A percentile compares a stretch with the other conserved stretches of the same genome.
These are phyloP conservation scores for Drosophila diplacantha DNA, from an alignment of 2,888 invertebrate species.

Conservation along the genomic window DNA sequence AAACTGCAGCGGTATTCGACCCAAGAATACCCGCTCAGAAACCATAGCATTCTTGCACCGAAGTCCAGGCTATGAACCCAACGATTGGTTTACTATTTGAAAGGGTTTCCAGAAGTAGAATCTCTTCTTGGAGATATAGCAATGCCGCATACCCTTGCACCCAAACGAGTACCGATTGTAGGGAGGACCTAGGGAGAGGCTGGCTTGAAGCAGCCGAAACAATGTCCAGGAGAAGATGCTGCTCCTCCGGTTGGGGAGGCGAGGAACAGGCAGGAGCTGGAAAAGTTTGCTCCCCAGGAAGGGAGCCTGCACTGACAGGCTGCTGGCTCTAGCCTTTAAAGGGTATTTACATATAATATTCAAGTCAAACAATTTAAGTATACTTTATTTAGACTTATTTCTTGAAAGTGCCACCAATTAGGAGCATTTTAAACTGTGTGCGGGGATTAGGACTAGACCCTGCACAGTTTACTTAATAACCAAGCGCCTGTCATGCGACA, in stretches of 20 bases:
- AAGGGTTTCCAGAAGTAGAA: not conserved
- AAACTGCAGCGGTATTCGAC: not conserved
- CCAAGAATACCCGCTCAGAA: not conserved
- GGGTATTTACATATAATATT: constrained; percentile 1
- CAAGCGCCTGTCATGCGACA: not conserved
- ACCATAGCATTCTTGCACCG: not conserved
- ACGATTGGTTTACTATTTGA: not conserved
- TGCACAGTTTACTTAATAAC: not conserved
- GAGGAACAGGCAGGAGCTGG: constrained; percentile 6
- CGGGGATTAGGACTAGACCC: not conserved
- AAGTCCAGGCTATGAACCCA: not conserved
- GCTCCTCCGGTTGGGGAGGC: constrained; percentile 3
- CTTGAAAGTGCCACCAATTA: not conserved
- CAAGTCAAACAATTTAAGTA: not conserved
- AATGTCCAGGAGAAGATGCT: constrained; percentile 18
- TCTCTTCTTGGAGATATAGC: too few relatives aligned
- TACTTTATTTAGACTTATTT: not conserved
- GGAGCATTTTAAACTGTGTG: not conserved
- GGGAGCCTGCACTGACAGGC: not conserved
- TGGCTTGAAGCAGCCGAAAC: constrained; percentile 4
- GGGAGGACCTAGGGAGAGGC: too few relatives aligned
- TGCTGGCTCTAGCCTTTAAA: not conserved
- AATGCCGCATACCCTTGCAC: not conserved
- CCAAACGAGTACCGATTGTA: not conserved
- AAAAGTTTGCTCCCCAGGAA: constrained; percentile 31